Conservation (phyloP, 1,140 invertebrate genomes). For the Aphelenchoides avenae region DNA sequence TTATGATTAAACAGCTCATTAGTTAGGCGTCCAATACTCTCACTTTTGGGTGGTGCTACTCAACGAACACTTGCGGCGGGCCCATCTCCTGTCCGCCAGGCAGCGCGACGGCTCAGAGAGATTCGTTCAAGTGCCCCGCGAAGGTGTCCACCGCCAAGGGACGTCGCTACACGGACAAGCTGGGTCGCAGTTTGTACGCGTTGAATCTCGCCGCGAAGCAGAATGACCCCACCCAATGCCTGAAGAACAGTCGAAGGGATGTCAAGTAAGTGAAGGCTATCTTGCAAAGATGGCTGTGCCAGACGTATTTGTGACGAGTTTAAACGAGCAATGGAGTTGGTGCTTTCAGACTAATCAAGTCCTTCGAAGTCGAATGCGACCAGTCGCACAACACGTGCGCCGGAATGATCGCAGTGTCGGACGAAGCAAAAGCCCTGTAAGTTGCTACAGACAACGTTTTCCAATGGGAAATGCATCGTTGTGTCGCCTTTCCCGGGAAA, state of each 20-base stretch:
- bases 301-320: no score
- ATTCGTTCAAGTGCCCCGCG: constrained; percentile 55
- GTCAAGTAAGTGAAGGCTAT: constrained; percentile 54
- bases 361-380: constrained; percentile 58
- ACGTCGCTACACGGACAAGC: constrained; percentile 56
- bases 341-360: constrained; percentile 50
- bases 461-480: no score
- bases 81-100: constrained; percentile 53
- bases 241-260: constrained; percentile 51
- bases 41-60: constrained; percentile 52
- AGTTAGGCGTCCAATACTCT: background rate
- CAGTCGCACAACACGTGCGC: constrained; percentile 49
- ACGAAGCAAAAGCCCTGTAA: constrained; percentile 57
- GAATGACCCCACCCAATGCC: constrained; percentile 43
- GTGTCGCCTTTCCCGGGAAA: no score
- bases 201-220: constrained; percentile 44
- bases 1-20: no score
- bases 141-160: constrained; percentile 51
- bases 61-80: constrained; percentile 51
- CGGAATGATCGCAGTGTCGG: constrained; percentile 57
- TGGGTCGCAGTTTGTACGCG: constrained; percentile 53
- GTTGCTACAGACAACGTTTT: no score
- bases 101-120: constrained; percentile 49
- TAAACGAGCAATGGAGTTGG: no score
- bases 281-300: no score